Base-by-base conservation (phyloP, 2,113 vertebrate species). In the Halcyon malimbica region DNA sequence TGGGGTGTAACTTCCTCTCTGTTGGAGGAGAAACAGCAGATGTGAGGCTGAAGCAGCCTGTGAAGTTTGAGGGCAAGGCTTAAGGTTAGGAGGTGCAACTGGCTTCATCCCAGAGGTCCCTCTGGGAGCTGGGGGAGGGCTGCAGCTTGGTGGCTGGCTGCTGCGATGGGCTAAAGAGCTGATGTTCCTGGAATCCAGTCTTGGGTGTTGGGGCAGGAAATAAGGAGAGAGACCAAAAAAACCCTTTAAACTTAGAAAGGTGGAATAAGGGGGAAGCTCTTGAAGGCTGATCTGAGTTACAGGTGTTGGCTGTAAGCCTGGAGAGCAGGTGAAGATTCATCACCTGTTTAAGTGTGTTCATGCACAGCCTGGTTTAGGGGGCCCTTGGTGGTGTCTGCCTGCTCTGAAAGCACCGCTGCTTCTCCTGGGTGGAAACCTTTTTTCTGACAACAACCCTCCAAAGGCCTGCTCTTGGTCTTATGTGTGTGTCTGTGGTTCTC, bases 71-170 rank as follows among this genome's bases (percentile, higher is more conserved):
- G 29, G 8, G 5, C 13, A 15, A 11, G 54, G 25, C 4, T 74
- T 44, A n/a, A 59, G 19, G 39, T 10, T 11, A 0, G 31, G 35
- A 11, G 20, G 6, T 42, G 1, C 25, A 9, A 16, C 0, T 70
- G 60, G 7, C 9, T 16, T 39, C 37, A 78, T 59, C 5, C 5
- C 12, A 39, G 29, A 41, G 12, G 37, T 1, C 35, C 4, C 8
- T 46, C 33, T 48, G 31, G 16, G 46, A 62, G 31, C 26, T 57
- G 56, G 44, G 28, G 19, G 5, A 10, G 17, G 9, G 13, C 31
- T 74, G 81, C 3, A 50, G 24, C 28, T 83, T 44, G 29, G 5
- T n/a, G 28, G 2, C 2, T 65, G 39, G 8, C 23, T 42, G 54
- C 17, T 29, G 18, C 4, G 16, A 1, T 54, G 48, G 48, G 28